These are phyloP conservation scores for Pogonocichla stellata DNA, from an alignment of 2,113 vertebrate genomes.

Conservation along the genomic window DNA sequence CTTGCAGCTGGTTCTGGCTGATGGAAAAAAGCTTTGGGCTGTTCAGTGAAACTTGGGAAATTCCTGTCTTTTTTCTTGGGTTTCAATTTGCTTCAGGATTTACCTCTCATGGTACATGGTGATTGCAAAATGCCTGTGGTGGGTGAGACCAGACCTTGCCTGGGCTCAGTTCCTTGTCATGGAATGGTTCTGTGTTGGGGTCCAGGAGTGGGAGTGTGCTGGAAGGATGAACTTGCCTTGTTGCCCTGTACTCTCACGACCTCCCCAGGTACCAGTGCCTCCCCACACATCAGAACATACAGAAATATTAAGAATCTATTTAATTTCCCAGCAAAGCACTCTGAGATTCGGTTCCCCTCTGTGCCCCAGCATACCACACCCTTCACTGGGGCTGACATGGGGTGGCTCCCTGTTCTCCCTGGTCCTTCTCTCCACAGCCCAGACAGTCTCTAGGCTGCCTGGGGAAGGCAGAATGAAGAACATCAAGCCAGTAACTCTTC, in stretches of 20 bases:
- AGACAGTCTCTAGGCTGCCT: neutral
- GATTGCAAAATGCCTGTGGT: neutral
- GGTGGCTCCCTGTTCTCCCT: neutral
- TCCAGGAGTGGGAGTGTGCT: neutral
- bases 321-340: neutral
- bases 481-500: neutral
- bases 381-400: rapidly evolving
- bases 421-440: neutral
- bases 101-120: rapidly evolving
- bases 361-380: rapidly evolving
- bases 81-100: neutral
- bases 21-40: neutral
- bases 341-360: rapidly evolving
- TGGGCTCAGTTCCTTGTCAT: neutral
- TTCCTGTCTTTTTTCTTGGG: neutral
- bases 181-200: neutral
- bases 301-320: neutral
- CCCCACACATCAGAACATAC: neutral
- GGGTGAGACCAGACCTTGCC: neutral
- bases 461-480: neutral
- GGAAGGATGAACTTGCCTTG: neutral
- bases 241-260: neutral
- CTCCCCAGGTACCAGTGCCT: neutral
- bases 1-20: neutral
- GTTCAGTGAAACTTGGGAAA: neutral